phyloP scores from a whole-genome alignment of 2,888 invertebrate species.

The Ctena decussata region DNA sequence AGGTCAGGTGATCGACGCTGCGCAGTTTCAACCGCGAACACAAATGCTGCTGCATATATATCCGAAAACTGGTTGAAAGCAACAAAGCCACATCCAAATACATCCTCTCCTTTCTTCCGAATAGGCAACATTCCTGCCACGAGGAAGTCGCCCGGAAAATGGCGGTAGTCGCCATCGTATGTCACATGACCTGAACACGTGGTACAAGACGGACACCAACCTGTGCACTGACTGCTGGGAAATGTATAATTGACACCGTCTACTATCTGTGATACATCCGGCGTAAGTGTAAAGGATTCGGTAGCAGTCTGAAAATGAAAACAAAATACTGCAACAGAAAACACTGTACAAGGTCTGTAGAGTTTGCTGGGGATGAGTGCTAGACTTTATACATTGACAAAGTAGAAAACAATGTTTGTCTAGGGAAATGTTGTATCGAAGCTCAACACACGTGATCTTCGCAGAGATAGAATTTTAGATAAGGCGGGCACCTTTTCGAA shows the following conservation, averaged over 20 bases:
- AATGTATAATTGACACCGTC: slow-evolving; percentile 3
- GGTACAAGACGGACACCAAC: slow-evolving; percentile 75
- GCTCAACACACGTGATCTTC: no score
- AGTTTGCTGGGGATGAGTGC: no score
- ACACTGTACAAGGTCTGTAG: no score
- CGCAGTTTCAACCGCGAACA: slow-evolving; percentile 73
- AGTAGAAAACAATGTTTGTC: no score
- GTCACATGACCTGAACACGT: slow-evolving; percentile 3
- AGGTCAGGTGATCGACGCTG: slow-evolving; percentile 66
- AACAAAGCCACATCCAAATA: slow-evolving; percentile 66
- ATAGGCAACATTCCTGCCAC: slow-evolving; percentile 76
- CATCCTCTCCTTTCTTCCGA: slow-evolving; percentile 45
- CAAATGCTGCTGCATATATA: slow-evolving; percentile 70
- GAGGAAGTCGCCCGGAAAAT: slow-evolving; percentile 74
- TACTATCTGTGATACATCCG: slow-evolving; percentile 8
- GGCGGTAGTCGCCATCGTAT: slow-evolving; percentile 44
- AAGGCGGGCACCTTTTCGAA: no score
- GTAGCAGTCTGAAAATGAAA: no score
- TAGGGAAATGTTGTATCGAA: no score
- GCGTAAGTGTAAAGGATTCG: background rate
- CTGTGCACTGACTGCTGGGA: slow-evolving; percentile 55
- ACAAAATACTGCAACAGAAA: no score
- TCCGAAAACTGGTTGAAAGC: slow-evolving; percentile 53
- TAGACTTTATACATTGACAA: no score
- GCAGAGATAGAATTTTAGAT: no score